A percentile compares a stretch with the other conserved stretches of the same genome.
These are phyloP conservation scores for Nothocercus julius DNA, from an alignment of 2,113 vertebrate species.

Conservation along the genomic window DNA sequence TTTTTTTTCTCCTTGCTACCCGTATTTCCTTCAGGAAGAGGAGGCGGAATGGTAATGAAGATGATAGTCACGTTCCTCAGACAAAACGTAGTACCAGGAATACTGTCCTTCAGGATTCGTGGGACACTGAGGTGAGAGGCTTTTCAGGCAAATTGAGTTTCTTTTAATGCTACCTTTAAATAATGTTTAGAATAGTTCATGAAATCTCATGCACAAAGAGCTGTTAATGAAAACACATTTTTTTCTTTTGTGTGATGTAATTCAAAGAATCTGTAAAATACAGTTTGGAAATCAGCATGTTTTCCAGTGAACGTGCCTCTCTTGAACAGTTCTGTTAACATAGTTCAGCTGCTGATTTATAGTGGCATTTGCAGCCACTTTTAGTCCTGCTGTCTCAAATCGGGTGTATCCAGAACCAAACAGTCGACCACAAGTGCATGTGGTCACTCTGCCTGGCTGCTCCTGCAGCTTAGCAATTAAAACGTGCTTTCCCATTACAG, in stretches of 20 bases:
- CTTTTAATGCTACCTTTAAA: background rate
- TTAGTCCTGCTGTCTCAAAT: background rate
- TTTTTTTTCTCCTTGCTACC: background rate
- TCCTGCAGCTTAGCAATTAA: background rate
- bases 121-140: conserved; percentile 92
- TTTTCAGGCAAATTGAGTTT: accelerated
- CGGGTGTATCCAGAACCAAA: background rate
- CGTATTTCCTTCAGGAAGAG: conserved; percentile 84
- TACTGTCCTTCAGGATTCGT: conserved; percentile 86
- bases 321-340: background rate
- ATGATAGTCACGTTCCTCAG: conserved; percentile 85
- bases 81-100: conserved; percentile 85
- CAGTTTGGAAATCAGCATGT: background rate
- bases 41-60: conserved; percentile 84
- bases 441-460: background rate
- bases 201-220: accelerated
- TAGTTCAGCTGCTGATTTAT: background rate
- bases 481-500: background rate
- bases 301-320: background rate
- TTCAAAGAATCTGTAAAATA: background rate
- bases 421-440: accelerated
- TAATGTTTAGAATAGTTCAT: background rate
- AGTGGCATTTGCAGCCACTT: accelerated
- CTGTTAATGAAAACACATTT: background rate
- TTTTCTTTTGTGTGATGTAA: background rate